A percentile compares a stretch with the other conserved stretches of the same genome.
Conservation (phyloP, 2,797 vertebrate genomes). For the Poeciliopsis presidionis region DNA sequence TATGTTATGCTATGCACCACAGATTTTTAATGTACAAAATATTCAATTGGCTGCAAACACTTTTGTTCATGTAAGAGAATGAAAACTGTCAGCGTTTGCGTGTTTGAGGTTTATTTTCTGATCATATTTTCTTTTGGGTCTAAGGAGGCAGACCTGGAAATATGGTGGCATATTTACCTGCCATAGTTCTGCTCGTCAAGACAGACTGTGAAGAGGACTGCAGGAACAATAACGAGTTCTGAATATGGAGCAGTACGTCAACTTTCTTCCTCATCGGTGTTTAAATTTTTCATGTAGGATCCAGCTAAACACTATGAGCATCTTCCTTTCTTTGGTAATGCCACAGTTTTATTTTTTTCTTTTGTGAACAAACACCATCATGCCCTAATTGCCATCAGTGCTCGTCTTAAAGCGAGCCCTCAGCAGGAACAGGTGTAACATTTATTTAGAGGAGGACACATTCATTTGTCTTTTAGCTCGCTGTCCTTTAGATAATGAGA, state of each 20-base stretch:
- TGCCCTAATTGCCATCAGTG: neutral
- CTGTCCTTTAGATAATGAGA: constrained; percentile 71
- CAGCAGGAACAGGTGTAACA: constrained; percentile 29
- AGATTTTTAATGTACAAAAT: neutral
- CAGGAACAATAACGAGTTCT: neutral
- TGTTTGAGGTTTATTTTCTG: neutral
- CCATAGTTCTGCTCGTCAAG: neutral
- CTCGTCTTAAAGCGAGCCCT: neutral
- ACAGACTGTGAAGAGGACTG: neutral
- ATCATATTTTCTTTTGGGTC: neutral
- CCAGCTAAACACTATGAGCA: neutral
- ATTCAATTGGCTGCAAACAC: neutral
- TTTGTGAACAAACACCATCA: constrained; percentile 3
- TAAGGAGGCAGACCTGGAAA: neutral
- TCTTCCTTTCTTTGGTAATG: constrained; percentile 11
- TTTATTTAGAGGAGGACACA: constrained; percentile 43
- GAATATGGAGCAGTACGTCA: neutral
- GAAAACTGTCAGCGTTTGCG: neutral
- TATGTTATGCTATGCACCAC: neutral
- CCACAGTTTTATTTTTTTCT: constrained; percentile 1
- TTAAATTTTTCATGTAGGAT: neutral
- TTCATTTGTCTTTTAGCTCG: constrained; percentile 38
- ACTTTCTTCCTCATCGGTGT: neutral
- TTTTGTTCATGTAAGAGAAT: neutral
- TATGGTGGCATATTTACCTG: neutral